Evolutionary conservation across 1,140 invertebrate genomes (phyloP).

Genomic region (Philaenus spumarius): DNA sequence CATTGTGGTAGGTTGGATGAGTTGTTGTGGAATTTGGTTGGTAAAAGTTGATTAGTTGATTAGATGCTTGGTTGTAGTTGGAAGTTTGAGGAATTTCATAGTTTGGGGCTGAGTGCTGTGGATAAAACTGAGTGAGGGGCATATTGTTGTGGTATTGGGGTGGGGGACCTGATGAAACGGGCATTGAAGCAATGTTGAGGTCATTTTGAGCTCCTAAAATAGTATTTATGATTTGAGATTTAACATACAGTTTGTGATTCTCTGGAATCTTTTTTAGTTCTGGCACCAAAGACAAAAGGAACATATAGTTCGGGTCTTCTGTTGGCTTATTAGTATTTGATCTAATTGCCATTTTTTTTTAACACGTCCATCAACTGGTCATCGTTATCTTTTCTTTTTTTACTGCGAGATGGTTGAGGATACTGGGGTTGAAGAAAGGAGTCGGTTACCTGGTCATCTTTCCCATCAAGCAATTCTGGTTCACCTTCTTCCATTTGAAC

Average conservation of each 20-base stretch:
- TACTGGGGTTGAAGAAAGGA: background rate
- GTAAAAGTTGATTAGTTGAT: too few species aligned
- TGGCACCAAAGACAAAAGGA: constrained; percentile 1
- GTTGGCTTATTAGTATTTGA: background rate
- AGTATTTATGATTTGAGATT: too few species aligned
- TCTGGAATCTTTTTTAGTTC: background rate
- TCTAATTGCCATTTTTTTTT: background rate
- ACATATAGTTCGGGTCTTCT: background rate
- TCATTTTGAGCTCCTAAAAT: too few species aligned
- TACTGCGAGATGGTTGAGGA: background rate
- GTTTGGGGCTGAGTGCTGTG: too few species aligned
- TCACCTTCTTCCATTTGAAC: background rate
- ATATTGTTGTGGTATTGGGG: too few species aligned
- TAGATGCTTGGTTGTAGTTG: too few species aligned
- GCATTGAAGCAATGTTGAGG: too few species aligned
- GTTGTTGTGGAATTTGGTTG: too few species aligned
- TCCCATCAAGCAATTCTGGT: background rate
- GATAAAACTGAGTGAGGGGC: too few species aligned
- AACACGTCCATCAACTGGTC: background rate
- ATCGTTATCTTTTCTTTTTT: background rate
- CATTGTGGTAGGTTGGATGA: too few species aligned
- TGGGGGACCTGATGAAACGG: too few species aligned
- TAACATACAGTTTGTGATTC: background rate
- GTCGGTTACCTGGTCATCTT: background rate
- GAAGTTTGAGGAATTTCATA: too few species aligned